These are phyloP conservation scores for Smittia aterrima DNA, from an alignment of 2,888 invertebrate genomes.

Conservation along the genomic window DNA sequence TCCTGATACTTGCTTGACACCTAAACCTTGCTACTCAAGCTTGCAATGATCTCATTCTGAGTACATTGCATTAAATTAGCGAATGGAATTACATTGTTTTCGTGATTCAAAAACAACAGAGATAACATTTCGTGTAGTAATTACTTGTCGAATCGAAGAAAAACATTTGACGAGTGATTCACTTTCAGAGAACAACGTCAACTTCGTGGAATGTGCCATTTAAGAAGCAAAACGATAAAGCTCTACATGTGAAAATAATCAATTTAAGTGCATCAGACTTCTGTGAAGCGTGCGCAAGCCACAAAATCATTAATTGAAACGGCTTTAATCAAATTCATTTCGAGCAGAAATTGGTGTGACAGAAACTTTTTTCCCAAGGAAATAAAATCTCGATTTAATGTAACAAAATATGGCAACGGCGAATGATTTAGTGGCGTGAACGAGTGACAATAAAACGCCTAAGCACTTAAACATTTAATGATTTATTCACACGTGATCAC, in stretches of 20 bases:
- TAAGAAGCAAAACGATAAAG: too few relatives aligned
- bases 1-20: not conserved
- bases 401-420: slow-evolving; percentile 19
- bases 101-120: not conserved
- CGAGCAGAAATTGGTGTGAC: too few relatives aligned
- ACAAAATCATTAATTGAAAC: too few relatives aligned
- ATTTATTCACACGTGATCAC: not conserved
- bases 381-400: slow-evolving; percentile 14
- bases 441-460: not conserved
- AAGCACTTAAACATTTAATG: not conserved
- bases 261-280: too few relatives aligned
- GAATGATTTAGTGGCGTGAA: slow-evolving; percentile 28
- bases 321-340: too few relatives aligned
- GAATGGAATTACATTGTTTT: not conserved
- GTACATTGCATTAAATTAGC: not conserved
- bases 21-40: not conserved
- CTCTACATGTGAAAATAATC: too few relatives aligned
- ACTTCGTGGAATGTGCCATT: too few relatives aligned
- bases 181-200: too few relatives aligned
- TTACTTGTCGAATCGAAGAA: too few relatives aligned
- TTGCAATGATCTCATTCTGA: not conserved
- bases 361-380: not conserved
- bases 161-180: too few relatives aligned
- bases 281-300: too few relatives aligned
- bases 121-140: not conserved